A percentile compares a stretch with the other conserved stretches of the same genome.
Evolutionary conservation across 2,797 vertebrate genomes (phyloP).

Genomic region (Threskiornis aethiopicus): DNA sequence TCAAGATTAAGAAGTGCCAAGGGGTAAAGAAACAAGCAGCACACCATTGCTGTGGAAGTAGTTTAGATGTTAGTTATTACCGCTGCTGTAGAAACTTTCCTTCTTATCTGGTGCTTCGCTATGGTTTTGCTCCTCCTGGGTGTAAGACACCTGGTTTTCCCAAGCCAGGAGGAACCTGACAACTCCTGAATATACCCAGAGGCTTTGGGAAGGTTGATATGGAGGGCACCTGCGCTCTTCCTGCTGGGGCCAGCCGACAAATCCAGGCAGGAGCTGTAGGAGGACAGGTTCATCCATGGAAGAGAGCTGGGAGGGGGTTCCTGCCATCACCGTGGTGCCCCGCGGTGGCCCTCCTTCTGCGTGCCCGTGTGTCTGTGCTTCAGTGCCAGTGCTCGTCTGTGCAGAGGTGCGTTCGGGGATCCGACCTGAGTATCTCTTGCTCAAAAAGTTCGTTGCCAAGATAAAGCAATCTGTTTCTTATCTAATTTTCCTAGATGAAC

Average conservation of each 20-base stretch:
- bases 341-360: too few relatives aligned
- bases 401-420: rapidly evolving
- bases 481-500: background rate
- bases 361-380: rapidly evolving
- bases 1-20: background rate
- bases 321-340: background rate
- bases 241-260: background rate
- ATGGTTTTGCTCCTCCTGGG: background rate
- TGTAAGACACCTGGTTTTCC: background rate
- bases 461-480: background rate
- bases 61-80: background rate
- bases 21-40: background rate
- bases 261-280: background rate
- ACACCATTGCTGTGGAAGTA: rapidly evolving
- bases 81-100: background rate
- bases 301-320: background rate
- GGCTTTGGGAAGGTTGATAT: background rate
- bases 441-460: background rate
- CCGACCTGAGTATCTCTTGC: background rate
- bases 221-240: background rate
- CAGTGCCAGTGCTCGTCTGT: rapidly evolving
- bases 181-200: background rate
- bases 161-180: background rate
- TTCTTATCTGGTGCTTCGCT: background rate
- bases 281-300: background rate